These are phyloP conservation scores for Matsumurasca onukii DNA, from an alignment of 1,140 invertebrate species.

Conservation along the genomic window DNA sequence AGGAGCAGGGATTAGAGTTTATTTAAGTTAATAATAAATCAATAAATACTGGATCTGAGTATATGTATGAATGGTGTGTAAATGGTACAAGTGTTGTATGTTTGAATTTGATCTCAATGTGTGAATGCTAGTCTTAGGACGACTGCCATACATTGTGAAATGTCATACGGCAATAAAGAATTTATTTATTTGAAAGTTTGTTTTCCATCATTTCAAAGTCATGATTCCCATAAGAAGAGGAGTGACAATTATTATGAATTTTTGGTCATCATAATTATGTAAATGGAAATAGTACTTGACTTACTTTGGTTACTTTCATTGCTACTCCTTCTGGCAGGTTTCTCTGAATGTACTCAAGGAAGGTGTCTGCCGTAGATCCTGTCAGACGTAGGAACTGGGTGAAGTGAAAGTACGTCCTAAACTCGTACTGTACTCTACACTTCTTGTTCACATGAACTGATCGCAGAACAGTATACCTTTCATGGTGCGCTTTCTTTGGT, in stretches of 20 bases:
- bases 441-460: conserved; percentile 93
- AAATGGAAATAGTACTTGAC: conserved; percentile 29
- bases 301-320: conserved; percentile 88
- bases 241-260: not conserved
- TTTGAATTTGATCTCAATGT: no score
- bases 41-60: no score
- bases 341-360: conserved; percentile 94
- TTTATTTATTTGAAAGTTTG: no score
- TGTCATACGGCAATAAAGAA: no score
- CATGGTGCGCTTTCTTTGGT: conserved; percentile 67
- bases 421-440: conserved; percentile 94
- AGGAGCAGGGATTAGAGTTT: no score
- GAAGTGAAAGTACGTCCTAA: conserved; percentile 87
- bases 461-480: conserved; percentile 79
- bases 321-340: conserved; percentile 97
- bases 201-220: not conserved
- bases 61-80: not conserved
- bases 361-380: conserved; percentile 93
- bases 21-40: no score
- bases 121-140: no score
- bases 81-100: no score
- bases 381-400: conserved; percentile 84
- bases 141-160: no score
- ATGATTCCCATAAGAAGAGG: not conserved
- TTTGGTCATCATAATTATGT: conserved; percentile 11